phyloP scores from a whole-genome alignment of 2,797 vertebrate species.

The Masticophis lateralis region DNA sequence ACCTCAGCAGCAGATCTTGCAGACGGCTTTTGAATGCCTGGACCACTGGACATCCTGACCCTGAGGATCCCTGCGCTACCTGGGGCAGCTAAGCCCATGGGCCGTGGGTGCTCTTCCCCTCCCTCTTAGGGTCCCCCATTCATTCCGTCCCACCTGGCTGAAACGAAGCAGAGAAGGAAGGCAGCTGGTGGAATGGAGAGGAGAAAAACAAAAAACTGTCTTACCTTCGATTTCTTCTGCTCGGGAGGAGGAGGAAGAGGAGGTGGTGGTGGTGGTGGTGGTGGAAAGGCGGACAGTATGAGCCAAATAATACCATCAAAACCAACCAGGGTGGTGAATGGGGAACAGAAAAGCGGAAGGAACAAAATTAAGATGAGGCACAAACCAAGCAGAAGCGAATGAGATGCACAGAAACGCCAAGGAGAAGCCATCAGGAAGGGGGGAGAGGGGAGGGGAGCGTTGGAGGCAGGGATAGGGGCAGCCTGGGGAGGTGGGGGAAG shows the following conservation, averaged over 20 bases:
- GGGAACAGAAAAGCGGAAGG: conserved; percentile 67
- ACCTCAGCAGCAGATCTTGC: neutral
- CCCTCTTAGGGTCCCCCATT: neutral
- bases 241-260: conserved; percentile 53
- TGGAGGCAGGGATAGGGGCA: conserved; percentile 24
- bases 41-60: neutral
- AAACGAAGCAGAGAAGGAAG: conserved; percentile 13
- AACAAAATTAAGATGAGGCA: conserved; percentile 71
- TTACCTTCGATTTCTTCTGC: conserved; percentile 89
- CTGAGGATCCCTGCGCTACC: neutral
- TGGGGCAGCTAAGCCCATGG: neutral
- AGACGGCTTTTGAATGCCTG: too few species aligned
- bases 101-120: neutral
- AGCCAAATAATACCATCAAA: conserved; percentile 80
- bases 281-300: conserved; percentile 68
- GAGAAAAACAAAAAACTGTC: conserved; percentile 36
- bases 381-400: conserved; percentile 64
- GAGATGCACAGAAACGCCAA: conserved; percentile 60
- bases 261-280: conserved; percentile 38
- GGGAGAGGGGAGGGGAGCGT: neutral
- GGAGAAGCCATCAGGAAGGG: neutral
- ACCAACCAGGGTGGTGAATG: conserved; percentile 70
- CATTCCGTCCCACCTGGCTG: neutral
- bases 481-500: too few species aligned
- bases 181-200: conserved; percentile 34